Evolutionary conservation across 2,888 invertebrate species (phyloP).

Genomic region (Drosophila pseudotakahashii): DNA sequence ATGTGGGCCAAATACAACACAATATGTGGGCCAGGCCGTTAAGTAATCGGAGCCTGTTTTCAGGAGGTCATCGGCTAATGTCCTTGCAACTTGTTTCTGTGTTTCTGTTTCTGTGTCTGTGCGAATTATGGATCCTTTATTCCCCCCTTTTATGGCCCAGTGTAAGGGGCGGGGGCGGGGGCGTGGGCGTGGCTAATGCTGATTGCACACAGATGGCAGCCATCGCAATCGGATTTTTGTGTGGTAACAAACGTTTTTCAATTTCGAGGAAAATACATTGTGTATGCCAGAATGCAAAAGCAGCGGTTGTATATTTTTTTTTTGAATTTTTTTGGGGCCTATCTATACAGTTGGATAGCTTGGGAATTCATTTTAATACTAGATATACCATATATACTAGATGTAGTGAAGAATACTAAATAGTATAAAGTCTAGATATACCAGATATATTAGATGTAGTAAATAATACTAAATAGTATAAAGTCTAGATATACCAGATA

Average conservation of each 20-base stretch:
- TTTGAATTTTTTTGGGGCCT: neutral
- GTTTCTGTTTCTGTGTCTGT: neutral
- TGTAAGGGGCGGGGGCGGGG: neutral
- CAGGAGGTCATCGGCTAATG: slow-evolving; percentile 18
- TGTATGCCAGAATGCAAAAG: neutral
- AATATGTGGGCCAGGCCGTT: slow-evolving; percentile 49
- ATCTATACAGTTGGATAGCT: neutral
- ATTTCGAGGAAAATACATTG: slow-evolving; percentile 4
- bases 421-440: too few species aligned
- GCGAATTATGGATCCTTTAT: slow-evolving; percentile 11
- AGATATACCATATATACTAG: too few species aligned
- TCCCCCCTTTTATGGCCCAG: slow-evolving; percentile 21
- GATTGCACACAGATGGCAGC: slow-evolving; percentile 14
- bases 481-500: too few species aligned
- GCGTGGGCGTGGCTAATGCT: slow-evolving; percentile 6
- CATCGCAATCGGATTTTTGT: slow-evolving; percentile 9
- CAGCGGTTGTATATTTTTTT: neutral
- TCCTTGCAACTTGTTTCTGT: slow-evolving; percentile 12
- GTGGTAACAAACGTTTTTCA: slow-evolving; percentile 5
- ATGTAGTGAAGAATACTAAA: too few species aligned
- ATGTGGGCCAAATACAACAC: slow-evolving; percentile 64
- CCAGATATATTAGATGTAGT: too few species aligned
- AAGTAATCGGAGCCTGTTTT: slow-evolving; percentile 8
- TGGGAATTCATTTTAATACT: neutral
- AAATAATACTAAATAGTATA: too few species aligned